Evolutionary conservation across 30 jellyfish, hydroid and myxozoan genomes (phyloP).

Genomic region (Pseudorhiza aurosa): DNA sequence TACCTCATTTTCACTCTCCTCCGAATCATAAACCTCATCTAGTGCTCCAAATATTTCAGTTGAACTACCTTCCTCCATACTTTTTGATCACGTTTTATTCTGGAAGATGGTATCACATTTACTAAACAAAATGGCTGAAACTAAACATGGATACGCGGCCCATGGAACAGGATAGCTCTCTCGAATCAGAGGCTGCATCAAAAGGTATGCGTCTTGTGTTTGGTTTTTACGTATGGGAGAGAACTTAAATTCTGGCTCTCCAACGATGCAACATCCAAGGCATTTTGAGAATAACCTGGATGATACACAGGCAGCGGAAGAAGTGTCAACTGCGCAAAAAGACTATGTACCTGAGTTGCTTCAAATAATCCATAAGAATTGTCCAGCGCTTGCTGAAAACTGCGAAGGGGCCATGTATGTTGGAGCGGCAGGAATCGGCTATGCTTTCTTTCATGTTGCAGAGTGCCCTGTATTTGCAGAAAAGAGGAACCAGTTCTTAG

Average conservation of each 20-base stretch:
- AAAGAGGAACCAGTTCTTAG: constrained; percentile 70
- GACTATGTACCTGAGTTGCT: constrained; percentile 92
- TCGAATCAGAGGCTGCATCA: constrained; percentile 10
- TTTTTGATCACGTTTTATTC: neutral
- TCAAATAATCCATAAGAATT: constrained; percentile 83
- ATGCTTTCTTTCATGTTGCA: constrained; percentile 97
- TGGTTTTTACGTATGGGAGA: no score
- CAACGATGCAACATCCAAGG: constrained; percentile 91
- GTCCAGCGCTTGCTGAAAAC: constrained; percentile 94
- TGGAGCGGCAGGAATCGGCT: constrained; percentile 99
- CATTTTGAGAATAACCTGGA: constrained; percentile 82
- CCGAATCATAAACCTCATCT: constrained; percentile 39
- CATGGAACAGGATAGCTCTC: neutral
- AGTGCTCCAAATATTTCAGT: constrained; percentile 4
- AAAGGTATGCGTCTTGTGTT: no score
- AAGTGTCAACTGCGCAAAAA: constrained; percentile 87
- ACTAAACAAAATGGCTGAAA: neutral
- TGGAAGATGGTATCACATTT: neutral
- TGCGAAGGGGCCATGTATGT: constrained; percentile 96
- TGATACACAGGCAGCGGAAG: constrained; percentile 80
- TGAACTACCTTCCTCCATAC: constrained; percentile 3
- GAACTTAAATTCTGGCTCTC: no score
- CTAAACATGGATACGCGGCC: constrained; percentile 4
- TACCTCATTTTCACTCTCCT: constrained; percentile 13
- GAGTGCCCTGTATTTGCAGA: constrained; percentile 90